A percentile compares a stretch with the other conserved stretches of the same genome.
Conservation (phyloP, 2,113 vertebrate species). For the Albula glossodonta region DNA sequence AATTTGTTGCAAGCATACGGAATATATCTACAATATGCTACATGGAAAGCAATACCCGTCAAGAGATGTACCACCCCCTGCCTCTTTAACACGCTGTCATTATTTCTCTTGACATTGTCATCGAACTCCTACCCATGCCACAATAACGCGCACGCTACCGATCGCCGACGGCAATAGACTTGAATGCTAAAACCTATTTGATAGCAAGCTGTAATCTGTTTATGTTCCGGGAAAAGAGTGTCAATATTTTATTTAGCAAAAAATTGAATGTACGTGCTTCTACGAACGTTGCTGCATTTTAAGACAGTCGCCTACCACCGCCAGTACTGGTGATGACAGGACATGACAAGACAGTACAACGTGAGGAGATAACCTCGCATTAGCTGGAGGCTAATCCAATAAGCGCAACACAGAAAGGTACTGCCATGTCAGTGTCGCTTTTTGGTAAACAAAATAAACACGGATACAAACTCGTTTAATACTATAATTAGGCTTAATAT, state of each 20-base stretch:
- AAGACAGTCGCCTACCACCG: background rate
- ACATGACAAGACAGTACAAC: background rate
- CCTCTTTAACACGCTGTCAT: background rate
- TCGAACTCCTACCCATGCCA: background rate
- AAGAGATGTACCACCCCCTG: background rate
- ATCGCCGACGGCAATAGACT: background rate
- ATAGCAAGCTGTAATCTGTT: no score
- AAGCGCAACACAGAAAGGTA: background rate
- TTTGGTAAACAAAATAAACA: slow-evolving; percentile 8
- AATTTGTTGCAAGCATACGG: background rate
- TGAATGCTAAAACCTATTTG: background rate
- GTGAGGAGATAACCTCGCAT: background rate
- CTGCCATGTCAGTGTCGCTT: background rate
- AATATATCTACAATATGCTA: no score
- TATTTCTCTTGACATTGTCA: background rate
- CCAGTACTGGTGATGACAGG: slow-evolving; percentile 10
- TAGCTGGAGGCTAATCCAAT: background rate
- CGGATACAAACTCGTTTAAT: background rate
- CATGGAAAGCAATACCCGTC: background rate
- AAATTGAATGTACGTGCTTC: background rate
- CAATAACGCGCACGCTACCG: background rate
- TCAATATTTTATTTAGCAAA: no score
- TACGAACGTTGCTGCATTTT: background rate
- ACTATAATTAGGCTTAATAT: background rate
- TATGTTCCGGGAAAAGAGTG: no score